Percentiles rank a stretch among this genome's conserved stretches.
phyloP scores from a whole-genome alignment of 2,797 vertebrate species.

The Antennarius maculatus region DNA sequence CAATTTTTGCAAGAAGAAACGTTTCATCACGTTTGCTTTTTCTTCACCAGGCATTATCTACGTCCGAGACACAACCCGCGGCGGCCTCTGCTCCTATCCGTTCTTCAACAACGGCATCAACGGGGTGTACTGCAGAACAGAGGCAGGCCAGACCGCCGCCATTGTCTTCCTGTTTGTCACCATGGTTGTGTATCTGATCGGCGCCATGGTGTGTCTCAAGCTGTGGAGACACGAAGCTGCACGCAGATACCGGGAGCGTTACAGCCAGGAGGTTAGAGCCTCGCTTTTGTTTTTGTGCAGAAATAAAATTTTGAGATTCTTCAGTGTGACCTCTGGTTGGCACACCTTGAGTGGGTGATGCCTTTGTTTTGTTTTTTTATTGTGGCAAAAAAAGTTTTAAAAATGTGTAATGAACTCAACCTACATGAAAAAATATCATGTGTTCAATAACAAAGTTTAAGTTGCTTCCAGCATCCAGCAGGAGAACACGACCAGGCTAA shows the following conservation, averaged over 20 bases:
- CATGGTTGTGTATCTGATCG: constrained; percentile 88
- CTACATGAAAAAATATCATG: too few relatives aligned
- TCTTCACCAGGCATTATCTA: constrained; percentile 86
- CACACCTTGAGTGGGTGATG: too few relatives aligned
- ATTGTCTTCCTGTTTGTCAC: constrained; percentile 94
- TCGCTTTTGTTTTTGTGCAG: not conserved
- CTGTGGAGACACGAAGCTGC: constrained; percentile 92
- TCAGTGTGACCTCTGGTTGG: not conserved
- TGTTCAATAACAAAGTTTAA: too few relatives aligned
- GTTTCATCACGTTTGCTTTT: not conserved
- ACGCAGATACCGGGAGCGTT: constrained; percentile 81
- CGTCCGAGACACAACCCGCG: constrained; percentile 90
- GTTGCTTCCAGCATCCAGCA: too few relatives aligned
- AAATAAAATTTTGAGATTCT: not conserved
- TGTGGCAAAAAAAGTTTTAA: too few relatives aligned
- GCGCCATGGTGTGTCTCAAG: constrained; percentile 90
- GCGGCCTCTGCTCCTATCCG: constrained; percentile 91
- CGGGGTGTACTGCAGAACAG: constrained; percentile 88
- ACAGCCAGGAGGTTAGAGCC: constrained; percentile 84
- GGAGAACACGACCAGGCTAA: too few relatives aligned
- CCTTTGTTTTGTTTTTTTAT: too few relatives aligned
- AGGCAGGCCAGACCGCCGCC: constrained; percentile 93
- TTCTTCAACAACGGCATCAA: constrained; percentile 91
- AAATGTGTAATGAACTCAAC: too few relatives aligned
- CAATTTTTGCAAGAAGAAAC: not conserved